Percentiles rank a stretch among this genome's conserved stretches.
These are phyloP conservation scores for Leptodactylus fallax DNA, from an alignment of 2,797 vertebrate species.

Conservation along the genomic window DNA sequence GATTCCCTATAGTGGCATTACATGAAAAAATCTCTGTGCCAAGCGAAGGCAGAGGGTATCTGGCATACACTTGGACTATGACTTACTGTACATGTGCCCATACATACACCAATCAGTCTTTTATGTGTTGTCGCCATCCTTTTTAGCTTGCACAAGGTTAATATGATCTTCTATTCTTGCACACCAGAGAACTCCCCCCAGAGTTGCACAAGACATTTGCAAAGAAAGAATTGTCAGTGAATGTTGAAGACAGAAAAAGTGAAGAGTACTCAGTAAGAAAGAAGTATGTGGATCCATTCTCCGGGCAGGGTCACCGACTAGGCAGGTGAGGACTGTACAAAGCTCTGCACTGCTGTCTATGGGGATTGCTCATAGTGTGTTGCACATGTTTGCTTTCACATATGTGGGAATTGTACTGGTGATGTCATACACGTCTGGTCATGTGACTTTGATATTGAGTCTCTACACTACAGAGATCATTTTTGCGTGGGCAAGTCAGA, in stretches of 20 bases:
- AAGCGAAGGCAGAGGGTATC: too few relatives aligned
- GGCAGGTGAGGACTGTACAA: constrained; percentile 82
- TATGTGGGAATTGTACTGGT: background rate
- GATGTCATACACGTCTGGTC: background rate
- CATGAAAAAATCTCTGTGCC: too few relatives aligned
- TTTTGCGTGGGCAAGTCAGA: too few relatives aligned
- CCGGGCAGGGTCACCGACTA: constrained; percentile 88
- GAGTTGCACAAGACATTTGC: constrained; percentile 87
- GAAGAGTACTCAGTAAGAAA: constrained; percentile 84
- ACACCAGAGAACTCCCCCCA: constrained; percentile 85
- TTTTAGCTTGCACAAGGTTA: too few relatives aligned
- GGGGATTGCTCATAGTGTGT: background rate
- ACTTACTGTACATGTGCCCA: too few relatives aligned
- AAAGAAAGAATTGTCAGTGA: constrained; percentile 92
- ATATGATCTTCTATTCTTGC: constrained; percentile 38
- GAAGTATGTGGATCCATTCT: constrained; percentile 89
- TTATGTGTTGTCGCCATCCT: too few relatives aligned
- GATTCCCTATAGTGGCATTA: too few relatives aligned
- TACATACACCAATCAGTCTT: too few relatives aligned
- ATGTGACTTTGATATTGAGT: background rate
- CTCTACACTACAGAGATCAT: too few relatives aligned
- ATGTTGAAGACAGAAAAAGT: constrained; percentile 91
- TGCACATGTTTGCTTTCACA: background rate
- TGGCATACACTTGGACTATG: too few relatives aligned
- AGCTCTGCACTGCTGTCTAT: background rate